Percentiles rank a stretch among this genome's conserved stretches.
These are phyloP conservation scores for Polypterus senegalus DNA, from an alignment of 2,113 vertebrate genomes.

Conservation along the genomic window DNA sequence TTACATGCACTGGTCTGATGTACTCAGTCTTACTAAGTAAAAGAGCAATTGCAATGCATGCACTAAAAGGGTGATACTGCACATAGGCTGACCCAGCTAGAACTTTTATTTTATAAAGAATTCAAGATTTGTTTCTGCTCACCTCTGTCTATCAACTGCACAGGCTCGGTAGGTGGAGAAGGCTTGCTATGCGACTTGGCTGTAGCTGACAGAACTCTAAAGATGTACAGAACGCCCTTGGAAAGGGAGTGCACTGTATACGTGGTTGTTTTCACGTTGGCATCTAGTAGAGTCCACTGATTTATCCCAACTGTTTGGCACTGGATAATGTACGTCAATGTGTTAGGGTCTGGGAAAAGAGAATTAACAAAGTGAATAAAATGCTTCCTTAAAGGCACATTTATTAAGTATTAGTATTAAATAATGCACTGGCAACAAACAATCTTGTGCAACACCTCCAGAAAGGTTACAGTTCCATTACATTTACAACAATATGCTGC, in stretches of 20 bases:
- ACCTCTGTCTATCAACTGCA: conserved; percentile 78
- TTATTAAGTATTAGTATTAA: background rate
- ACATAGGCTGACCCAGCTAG: too few species aligned
- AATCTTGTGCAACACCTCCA: too few species aligned
- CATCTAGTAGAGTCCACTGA: conserved; percentile 79
- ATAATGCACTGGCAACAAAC: background rate
- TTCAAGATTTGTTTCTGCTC: too few species aligned
- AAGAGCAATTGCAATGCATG: too few species aligned
- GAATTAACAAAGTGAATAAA: background rate
- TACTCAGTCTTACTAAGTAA: too few species aligned
- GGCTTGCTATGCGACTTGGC: conserved; percentile 88
- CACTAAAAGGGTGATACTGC: too few species aligned
- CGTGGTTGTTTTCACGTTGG: conserved; percentile 58
- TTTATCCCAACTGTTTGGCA: conserved; percentile 81
- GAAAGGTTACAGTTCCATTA: too few species aligned
- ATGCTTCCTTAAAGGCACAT: background rate
- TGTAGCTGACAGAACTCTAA: conserved; percentile 80
- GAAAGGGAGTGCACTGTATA: conserved; percentile 64
- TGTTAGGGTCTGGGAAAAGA: conserved; percentile 55
- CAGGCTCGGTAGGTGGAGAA: conserved; percentile 59
- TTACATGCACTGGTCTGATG: too few species aligned
- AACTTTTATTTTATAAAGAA: too few species aligned
- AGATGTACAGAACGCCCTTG: conserved; percentile 73
- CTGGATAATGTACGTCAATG: conserved; percentile 81
- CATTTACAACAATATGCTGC: too few species aligned